phyloP scores from a whole-genome alignment of 2,888 invertebrate genomes.

The Apodemia duryi region DNA sequence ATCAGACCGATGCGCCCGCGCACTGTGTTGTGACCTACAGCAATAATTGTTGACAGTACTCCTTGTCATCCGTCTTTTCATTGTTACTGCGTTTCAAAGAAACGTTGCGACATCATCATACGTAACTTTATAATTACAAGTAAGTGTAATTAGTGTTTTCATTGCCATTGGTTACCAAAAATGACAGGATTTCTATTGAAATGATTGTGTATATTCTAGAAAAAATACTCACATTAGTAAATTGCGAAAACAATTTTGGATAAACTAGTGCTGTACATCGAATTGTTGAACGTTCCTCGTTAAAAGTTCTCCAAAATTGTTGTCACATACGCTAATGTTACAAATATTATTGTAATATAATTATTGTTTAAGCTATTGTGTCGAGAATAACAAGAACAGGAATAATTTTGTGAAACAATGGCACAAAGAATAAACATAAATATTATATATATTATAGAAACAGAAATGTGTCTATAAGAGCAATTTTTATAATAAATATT shows the following conservation, averaged over 20 bases:
- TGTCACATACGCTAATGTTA: constrained; percentile 66
- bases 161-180: constrained; percentile 79
- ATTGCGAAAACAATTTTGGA: constrained; percentile 62
- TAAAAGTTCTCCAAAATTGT: constrained; percentile 62
- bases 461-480: constrained; percentile 79
- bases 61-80: constrained; percentile 56
- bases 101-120: constrained; percentile 54
- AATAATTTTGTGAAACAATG: constrained; percentile 79
- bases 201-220: constrained; percentile 72
- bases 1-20: neutral
- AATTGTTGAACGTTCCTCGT: constrained; percentile 74
- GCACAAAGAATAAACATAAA: constrained; percentile 79
- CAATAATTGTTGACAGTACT: constrained; percentile 59
- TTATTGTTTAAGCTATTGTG: constrained; percentile 78
- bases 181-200: constrained; percentile 75
- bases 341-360: constrained; percentile 71
- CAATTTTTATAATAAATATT: constrained; percentile 81
- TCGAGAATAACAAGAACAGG: constrained; percentile 78
- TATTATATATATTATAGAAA: constrained; percentile 79
- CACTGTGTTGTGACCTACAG: constrained; percentile 60
- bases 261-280: constrained; percentile 64
- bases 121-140: constrained; percentile 63
- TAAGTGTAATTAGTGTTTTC: constrained; percentile 62
- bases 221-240: constrained; percentile 67
- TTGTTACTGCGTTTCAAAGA: constrained; percentile 55